These are phyloP conservation scores for Phengaris alcon DNA, from an alignment of 2,888 invertebrate species.

Conservation along the genomic window DNA sequence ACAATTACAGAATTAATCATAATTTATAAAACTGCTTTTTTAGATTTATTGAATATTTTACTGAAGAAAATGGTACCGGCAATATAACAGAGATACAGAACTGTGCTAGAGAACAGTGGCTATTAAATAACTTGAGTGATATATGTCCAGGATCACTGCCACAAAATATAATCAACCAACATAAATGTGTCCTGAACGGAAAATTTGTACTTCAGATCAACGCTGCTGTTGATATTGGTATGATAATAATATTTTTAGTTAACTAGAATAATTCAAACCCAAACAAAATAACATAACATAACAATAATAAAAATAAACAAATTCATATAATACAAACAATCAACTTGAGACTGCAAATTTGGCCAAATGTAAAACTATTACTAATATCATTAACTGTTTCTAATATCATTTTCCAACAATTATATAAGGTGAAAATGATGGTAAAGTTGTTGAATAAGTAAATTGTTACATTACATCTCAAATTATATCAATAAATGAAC, in stretches of 20 bases:
- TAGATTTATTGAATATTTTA: constrained; percentile 78
- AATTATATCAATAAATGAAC: neutral
- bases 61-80: constrained; percentile 61
- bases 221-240: constrained; percentile 80
- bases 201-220: constrained; percentile 82
- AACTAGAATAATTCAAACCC: too few relatives aligned
- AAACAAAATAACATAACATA: too few relatives aligned
- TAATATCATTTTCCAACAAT: too few relatives aligned
- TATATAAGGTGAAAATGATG: too few relatives aligned
- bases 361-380: too few relatives aligned
- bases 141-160: constrained; percentile 82
- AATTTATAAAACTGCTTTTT: constrained; percentile 35
- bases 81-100: constrained; percentile 71
- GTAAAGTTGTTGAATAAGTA: too few relatives aligned
- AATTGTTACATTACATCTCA: neutral
- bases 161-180: constrained; percentile 65
- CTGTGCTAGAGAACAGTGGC: constrained; percentile 83
- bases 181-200: constrained; percentile 71
- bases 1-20: neutral
- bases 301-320: too few relatives aligned
- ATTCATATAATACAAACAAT: too few relatives aligned
- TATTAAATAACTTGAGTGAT: constrained; percentile 81
- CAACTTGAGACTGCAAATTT: too few relatives aligned
- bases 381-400: too few relatives aligned
- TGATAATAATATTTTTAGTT: neutral